phyloP scores from a whole-genome alignment of 2,888 invertebrate genomes.

The Amiota mariae region DNA sequence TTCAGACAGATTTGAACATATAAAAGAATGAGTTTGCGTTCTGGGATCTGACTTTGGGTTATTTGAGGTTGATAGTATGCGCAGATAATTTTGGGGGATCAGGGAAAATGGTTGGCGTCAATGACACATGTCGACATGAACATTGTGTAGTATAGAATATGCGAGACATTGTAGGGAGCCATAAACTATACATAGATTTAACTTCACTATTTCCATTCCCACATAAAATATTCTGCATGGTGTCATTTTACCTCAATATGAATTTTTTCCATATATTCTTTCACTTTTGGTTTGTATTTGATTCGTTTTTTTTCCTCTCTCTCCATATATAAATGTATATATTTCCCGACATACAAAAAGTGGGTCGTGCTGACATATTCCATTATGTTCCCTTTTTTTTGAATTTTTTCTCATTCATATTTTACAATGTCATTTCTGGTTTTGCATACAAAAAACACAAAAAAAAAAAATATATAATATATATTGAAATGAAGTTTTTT shows the following conservation, averaged over 20 bases:
- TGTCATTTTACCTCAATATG: neutral
- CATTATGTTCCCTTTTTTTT: neutral
- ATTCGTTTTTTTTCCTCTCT: too few relatives aligned
- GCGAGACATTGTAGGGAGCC: neutral
- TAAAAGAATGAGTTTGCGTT: too few relatives aligned
- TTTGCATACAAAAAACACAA: neutral
- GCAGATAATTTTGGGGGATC: too few relatives aligned
- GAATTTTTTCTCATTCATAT: neutral
- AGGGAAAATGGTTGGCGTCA: neutral
- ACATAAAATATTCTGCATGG: neutral
- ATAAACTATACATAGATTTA: neutral
- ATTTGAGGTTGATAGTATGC: too few relatives aligned
- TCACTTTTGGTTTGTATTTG: too few relatives aligned
- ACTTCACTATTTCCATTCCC: neutral
- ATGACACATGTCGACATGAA: neutral
- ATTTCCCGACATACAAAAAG: neutral
- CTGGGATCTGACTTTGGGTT: too few relatives aligned
- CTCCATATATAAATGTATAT: too few relatives aligned
- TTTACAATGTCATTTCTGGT: slow-evolving; percentile 10
- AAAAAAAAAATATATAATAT: too few relatives aligned
- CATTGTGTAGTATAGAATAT: too few relatives aligned
- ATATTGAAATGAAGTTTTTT: neutral
- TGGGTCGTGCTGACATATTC: slow-evolving; percentile 3
- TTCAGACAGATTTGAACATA: slow-evolving; percentile 3
- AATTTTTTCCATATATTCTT: neutral